phyloP scores from a whole-genome alignment of 2,113 vertebrate species.

The Blennius ocellaris region DNA sequence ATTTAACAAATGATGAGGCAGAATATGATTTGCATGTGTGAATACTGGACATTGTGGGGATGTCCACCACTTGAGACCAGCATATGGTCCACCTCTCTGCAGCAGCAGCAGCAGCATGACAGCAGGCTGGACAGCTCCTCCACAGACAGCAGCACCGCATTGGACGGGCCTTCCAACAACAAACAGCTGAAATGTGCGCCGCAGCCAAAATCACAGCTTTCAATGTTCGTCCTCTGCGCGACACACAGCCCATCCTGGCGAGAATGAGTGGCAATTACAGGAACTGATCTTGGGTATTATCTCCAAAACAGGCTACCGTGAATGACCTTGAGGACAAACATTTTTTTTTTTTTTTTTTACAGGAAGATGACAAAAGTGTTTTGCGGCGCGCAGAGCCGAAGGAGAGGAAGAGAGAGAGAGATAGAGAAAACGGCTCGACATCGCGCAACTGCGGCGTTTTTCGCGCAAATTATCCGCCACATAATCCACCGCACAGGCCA shows the following conservation, averaged over 20 bases:
- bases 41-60: constrained; percentile 1
- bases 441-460: constrained; percentile 49
- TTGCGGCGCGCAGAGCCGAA: constrained; percentile 16
- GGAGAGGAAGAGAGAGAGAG: no score
- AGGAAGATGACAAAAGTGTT: constrained; percentile 56
- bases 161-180: constrained; percentile 66
- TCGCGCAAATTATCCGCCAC: background rate
- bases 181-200: constrained; percentile 53
- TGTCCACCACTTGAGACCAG: constrained; percentile 26
- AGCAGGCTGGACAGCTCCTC: constrained; percentile 56
- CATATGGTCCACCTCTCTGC: constrained; percentile 62
- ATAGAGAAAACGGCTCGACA: constrained; percentile 5
- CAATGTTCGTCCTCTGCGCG: constrained; percentile 13
- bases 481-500: constrained; percentile 19
- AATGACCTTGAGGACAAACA: constrained; percentile 85
- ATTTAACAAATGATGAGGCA: constrained; percentile 38
- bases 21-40: constrained; percentile 9
- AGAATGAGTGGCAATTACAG: constrained; percentile 33
- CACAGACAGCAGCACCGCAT: constrained; percentile 61
- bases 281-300: constrained; percentile 33
- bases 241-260: background rate
- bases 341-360: constrained; percentile 19
- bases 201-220: constrained; percentile 46
- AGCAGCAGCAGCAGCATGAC: constrained; percentile 50
- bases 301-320: constrained; percentile 24